phyloP scores from a whole-genome alignment of 2,113 vertebrate species.

The Phasianus colchicus region DNA sequence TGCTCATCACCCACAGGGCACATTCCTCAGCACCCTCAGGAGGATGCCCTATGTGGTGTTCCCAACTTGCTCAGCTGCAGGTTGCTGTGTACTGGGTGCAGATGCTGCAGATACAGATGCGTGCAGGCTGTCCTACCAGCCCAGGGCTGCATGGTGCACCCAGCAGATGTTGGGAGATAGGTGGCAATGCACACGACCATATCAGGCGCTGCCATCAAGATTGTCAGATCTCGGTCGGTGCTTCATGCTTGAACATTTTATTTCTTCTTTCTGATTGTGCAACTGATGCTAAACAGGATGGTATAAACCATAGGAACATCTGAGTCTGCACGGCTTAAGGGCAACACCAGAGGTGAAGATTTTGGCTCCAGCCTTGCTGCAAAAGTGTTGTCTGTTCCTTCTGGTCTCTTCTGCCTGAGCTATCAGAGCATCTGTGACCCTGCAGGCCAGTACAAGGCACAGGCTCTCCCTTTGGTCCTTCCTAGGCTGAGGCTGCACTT shows the following conservation, averaged over 20 bases:
- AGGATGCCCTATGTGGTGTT: not conserved
- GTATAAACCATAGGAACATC: constrained; percentile 18
- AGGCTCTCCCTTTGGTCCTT: not conserved
- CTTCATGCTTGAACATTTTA: not conserved
- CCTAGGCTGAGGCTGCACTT: not conserved
- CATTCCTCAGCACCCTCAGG: not conserved
- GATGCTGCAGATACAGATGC: constrained; percentile 2
- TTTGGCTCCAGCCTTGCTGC: not conserved
- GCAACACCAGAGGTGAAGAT: not conserved
- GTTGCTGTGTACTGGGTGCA: not conserved
- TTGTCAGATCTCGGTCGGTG: not conserved
- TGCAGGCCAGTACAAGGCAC: not conserved
- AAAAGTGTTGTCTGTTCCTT: not conserved
- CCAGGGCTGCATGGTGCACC: not conserved
- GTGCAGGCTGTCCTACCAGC: constrained; percentile 12
- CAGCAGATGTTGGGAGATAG: constrained; percentile 35
- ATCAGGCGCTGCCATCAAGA: constrained; percentile 35
- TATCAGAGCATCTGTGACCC: not conserved
- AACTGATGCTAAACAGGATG: constrained; percentile 38
- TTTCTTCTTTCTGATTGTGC: constrained; percentile 48
- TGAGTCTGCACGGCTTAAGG: not conserved
- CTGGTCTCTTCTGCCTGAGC: not conserved
- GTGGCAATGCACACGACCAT: not conserved
- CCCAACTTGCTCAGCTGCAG: not conserved
- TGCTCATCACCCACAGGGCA: not conserved